Evolutionary conservation across 92 coral and sea anemone genomes (phyloP).

Genomic region (Heteractis magnifica): DNA sequence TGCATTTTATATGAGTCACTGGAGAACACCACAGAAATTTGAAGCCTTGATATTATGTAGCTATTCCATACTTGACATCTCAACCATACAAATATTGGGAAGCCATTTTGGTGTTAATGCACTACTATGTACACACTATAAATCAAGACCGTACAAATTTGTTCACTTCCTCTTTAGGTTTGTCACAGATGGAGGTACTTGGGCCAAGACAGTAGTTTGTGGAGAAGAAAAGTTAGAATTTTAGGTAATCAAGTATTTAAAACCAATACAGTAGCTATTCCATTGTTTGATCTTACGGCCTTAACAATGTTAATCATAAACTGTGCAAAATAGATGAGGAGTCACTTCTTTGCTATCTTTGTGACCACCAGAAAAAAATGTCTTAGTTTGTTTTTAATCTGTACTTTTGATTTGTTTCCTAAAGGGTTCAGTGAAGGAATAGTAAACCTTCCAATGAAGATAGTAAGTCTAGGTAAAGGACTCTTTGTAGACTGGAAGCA

Average conservation of each 20-base stretch:
- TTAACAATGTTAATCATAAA: neutral
- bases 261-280: neutral
- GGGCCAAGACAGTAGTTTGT: slow-evolving; percentile 60
- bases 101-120: too few species aligned
- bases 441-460: slow-evolving; percentile 70
- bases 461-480: slow-evolving; percentile 67
- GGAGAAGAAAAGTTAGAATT: slow-evolving; percentile 67
- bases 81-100: too few species aligned
- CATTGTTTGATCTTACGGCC: neutral
- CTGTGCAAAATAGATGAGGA: too few species aligned
- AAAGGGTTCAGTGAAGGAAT: neutral
- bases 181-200: slow-evolving; percentile 88
- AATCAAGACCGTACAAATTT: too few species aligned
- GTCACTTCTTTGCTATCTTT: too few species aligned
- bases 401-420: neutral
- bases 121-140: too few species aligned
- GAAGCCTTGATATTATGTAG: too few species aligned
- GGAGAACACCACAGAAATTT: too few species aligned
- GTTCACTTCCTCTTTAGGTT: slow-evolving; percentile 44
- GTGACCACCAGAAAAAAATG: too few species aligned
- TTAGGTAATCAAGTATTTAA: slow-evolving; percentile 59
- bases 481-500: slow-evolving; percentile 95
- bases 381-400: neutral
- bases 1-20: too few species aligned
- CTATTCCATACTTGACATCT: too few species aligned